Evolutionary conservation across 2,797 vertebrate genomes (phyloP).

Genomic region (Etheostoma nigrum): DNA sequence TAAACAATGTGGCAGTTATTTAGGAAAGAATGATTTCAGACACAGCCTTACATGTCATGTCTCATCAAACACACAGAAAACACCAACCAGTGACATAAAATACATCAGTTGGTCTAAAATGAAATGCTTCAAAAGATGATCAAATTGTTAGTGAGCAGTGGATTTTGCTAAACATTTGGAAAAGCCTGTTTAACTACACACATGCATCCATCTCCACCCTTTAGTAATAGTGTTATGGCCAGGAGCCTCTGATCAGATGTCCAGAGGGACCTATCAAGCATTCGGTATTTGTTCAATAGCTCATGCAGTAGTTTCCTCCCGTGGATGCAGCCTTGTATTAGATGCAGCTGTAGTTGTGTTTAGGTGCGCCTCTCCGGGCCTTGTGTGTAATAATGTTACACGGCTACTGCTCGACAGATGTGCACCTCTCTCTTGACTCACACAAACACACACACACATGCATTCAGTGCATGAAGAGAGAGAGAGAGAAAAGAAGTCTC

Average conservation of each 20-base stretch:
- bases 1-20: background rate
- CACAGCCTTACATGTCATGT: accelerated
- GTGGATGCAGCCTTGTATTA: conserved; percentile 69
- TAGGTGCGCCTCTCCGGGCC: conserved; percentile 61
- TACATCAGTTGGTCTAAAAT: background rate
- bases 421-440: conserved; percentile 55
- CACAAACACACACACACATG: conserved; percentile 21
- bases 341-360: conserved; percentile 80
- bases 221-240: conserved; percentile 21
- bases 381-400: conserved; percentile 81
- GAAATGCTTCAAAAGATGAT: background rate
- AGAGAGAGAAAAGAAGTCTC: conserved; percentile 34
- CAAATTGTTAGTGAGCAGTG: no score
- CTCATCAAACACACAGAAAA: background rate
- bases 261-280: conserved; percentile 40
- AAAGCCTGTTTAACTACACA: conserved; percentile 2
- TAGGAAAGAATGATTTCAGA: background rate
- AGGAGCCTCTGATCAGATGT: conserved; percentile 12
- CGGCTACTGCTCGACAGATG: conserved; percentile 85
- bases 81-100: no score
- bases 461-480: conserved; percentile 48
- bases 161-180: background rate
- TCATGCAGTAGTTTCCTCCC: conserved; percentile 82
- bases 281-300: conserved; percentile 57
- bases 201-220: conserved; percentile 3